Evolutionary conservation across 2,888 invertebrate species (phyloP), one percentile per base, ranked within the genome.

Genomic region (Belgica antarctica): DNA sequence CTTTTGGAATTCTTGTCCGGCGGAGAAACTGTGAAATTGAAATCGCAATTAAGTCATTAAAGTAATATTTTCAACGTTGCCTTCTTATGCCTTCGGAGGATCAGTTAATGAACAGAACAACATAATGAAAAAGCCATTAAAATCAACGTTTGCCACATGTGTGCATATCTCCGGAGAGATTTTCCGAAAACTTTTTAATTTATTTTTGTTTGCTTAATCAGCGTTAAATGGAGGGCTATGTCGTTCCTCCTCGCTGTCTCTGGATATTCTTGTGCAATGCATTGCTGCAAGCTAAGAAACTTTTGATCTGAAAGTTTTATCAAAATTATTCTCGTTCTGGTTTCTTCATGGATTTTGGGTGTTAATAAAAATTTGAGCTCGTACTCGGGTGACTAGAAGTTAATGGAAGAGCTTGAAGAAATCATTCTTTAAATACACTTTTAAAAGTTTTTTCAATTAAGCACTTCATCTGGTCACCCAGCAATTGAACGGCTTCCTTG

Each of bases 21-120:
- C 10, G 17, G 15, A n/a, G 19, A 62, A 62, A n/a, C 31, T 27
- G 63, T 41, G 63, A 63, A 63, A 63, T 41, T 36, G 63, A 63
- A 63, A 63, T 63, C 25, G 63, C 63, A 63, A 63, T 63, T 63
- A 63, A 63, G 63, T 63, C 63, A 63, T 63, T 63, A 63, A 63
- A 24, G 10, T 19, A 62, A 22, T 34, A 31, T 31, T 62, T 19
- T 34, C 12, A n/a, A n/a, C n/a, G n/a, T n/a, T n/a, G n/a, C n/a
- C n/a, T 31, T 31, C 19, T 27, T 62, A 59, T 27, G 24, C 25
- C 15, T 59, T n/a, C 27, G 19, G 8, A 1, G 1, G 19, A 1
- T 52, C 36, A 31, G 41, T 63, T 63, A 63, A 63, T 41, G 63
- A 63, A 63, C 63, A 63, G 63, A 63, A 22, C 36, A 63, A 27